Percentiles rank a stretch among this genome's conserved stretches.
Evolutionary conservation across 64 coral and sea anemone genomes (phyloP).

Genomic region (Astreopora myriophthalma): DNA sequence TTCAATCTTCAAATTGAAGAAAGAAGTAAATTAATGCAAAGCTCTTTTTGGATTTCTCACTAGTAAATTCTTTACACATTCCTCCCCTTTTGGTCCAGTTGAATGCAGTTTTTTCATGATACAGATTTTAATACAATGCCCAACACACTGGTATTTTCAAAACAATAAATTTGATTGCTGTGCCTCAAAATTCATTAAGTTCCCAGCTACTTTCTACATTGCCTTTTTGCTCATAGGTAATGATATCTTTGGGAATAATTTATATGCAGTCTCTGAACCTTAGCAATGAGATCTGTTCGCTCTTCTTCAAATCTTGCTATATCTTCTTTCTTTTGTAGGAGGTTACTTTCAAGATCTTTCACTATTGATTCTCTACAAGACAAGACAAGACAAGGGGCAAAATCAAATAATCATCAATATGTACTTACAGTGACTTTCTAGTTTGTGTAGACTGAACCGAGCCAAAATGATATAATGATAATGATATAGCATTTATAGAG

Average conservation of each 20-base stretch:
- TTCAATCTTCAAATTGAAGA: conserved; percentile 72
- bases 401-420: not conserved
- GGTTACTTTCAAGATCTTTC: conserved; percentile 76
- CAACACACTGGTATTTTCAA: not conserved
- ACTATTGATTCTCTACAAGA: conserved; percentile 70
- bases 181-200: not conserved
- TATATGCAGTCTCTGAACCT: conserved; percentile 34
- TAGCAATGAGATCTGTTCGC: conserved; percentile 93
- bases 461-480: too few species aligned
- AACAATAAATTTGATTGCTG: too few species aligned
- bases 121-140: too few species aligned
- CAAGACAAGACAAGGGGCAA: not conserved
- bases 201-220: not conserved
- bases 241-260: too few species aligned
- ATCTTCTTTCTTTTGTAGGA: conserved; percentile 90
- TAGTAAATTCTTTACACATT: too few species aligned
- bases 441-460: not conserved
- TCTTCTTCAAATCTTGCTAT: conserved; percentile 85
- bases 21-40: not conserved
- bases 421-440: not conserved
- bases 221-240: too few species aligned
- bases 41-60: not conserved
- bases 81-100: too few species aligned
- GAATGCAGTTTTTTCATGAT: too few species aligned
- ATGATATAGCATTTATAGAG: too few species aligned